phyloP scores from a whole-genome alignment of 2,113 vertebrate genomes.

The Rutilus rutilus region DNA sequence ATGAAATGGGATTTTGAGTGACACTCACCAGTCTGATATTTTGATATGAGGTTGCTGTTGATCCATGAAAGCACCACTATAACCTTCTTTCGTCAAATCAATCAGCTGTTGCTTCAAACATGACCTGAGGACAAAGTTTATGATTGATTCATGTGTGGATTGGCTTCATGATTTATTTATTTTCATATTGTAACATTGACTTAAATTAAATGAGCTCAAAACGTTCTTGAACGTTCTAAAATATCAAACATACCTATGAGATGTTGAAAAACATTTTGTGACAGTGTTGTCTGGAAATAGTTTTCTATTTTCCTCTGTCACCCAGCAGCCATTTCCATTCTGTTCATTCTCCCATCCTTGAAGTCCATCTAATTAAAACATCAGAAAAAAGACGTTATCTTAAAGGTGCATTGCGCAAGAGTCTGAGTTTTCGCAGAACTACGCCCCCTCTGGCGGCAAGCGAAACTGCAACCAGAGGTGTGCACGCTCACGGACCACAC shows the following conservation, averaged over 20 bases:
- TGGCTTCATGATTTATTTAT: neutral
- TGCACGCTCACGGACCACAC: no score
- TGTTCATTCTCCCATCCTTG: constrained; percentile 61
- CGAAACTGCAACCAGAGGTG: no score
- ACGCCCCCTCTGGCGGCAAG: no score
- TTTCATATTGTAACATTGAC: neutral
- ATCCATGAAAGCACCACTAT: constrained; percentile 71
- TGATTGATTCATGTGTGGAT: neutral
- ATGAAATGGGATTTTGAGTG: neutral
- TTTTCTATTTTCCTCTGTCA: neutral
- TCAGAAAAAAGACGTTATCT: neutral
- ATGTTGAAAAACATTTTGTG: constrained; percentile 73
- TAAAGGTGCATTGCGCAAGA: no score
- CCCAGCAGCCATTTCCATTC: constrained; percentile 70
- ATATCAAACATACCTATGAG: constrained; percentile 59
- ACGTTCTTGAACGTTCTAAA: neutral
- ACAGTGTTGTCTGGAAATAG: constrained; percentile 64
- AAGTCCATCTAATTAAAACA: constrained; percentile 60
- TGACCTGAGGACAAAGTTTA: constrained; percentile 50
- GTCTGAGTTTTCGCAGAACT: no score
- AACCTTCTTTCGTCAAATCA: constrained; percentile 69
- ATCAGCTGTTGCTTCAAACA: constrained; percentile 74
- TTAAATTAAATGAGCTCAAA: neutral
- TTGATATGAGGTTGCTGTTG: constrained; percentile 69
- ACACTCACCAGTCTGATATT: constrained; percentile 76